phyloP scores from a whole-genome alignment of 2,113 vertebrate species.

The Aptenodytes patagonicus region DNA sequence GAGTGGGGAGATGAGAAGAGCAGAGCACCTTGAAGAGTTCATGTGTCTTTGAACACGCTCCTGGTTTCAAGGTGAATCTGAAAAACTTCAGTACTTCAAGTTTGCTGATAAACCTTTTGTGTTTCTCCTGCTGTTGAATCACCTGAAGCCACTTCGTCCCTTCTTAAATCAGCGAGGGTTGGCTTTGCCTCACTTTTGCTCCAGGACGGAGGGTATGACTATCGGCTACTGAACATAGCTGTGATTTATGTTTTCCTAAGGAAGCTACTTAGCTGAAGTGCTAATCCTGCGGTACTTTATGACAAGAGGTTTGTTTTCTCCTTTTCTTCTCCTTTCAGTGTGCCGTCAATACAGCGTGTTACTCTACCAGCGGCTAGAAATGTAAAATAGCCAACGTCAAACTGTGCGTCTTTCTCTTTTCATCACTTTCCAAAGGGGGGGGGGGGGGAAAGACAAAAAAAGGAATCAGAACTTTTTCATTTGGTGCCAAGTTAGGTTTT shows the following conservation, averaged over 20 bases:
- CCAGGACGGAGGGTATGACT: background rate
- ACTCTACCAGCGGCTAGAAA: background rate
- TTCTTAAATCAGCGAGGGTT: background rate
- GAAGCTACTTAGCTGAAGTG: conserved; percentile 7
- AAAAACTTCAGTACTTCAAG: background rate
- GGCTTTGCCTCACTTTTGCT: background rate
- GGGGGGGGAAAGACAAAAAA: background rate
- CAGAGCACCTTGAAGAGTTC: background rate
- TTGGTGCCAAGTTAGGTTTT: background rate
- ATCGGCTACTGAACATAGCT: background rate
- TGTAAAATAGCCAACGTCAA: background rate
- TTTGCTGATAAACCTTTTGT: background rate
- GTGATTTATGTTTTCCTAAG: background rate
- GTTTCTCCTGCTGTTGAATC: background rate
- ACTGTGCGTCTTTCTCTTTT: background rate
- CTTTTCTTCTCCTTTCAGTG: background rate
- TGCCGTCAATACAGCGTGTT: background rate
- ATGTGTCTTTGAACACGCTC: background rate
- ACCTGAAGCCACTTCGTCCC: background rate
- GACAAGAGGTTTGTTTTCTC: conserved; percentile 12
- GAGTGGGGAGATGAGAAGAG: background rate
- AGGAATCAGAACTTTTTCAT: background rate
- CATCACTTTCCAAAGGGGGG: background rate
- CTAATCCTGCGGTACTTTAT: background rate
- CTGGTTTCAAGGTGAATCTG: background rate